Percentiles rank a stretch among this genome's conserved stretches.
These are phyloP conservation scores for Clusia tigrina DNA, from an alignment of 2,888 invertebrate species.

Conservation along the genomic window DNA sequence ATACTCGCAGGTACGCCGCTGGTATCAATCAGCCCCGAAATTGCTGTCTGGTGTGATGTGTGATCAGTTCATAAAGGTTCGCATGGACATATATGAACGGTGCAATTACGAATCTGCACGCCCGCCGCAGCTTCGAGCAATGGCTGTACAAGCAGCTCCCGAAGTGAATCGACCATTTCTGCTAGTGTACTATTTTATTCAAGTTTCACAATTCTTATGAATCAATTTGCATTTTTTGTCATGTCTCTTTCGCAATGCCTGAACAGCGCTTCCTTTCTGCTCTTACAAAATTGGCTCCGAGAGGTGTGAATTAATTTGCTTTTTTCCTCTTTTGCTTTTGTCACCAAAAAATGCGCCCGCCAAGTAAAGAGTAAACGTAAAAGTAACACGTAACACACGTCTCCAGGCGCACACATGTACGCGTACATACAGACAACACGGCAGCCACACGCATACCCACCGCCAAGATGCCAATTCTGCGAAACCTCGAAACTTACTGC, in stretches of 20 bases:
- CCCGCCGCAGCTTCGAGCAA: too few species aligned
- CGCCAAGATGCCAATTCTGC: not conserved
- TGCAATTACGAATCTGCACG: too few species aligned
- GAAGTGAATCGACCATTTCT: not conserved
- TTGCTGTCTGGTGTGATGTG: too few species aligned
- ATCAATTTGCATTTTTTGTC: constrained; percentile 54
- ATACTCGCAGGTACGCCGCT: too few species aligned
- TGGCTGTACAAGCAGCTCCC: constrained; percentile 70
- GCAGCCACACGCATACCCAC: not conserved
- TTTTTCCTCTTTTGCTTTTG: constrained; percentile 27
- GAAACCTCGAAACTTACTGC: not conserved
- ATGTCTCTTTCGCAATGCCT: not conserved
- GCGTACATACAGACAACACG: constrained; percentile 8
- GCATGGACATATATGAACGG: too few species aligned
- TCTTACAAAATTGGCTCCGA: constrained; percentile 54
- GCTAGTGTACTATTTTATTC: constrained; percentile 1
- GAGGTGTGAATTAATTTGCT: constrained; percentile 63
- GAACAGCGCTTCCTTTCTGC: constrained; percentile 35
- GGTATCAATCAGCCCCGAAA: too few species aligned
- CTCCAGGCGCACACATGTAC: too few species aligned
- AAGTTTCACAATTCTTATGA: constrained; percentile 48
- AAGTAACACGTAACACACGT: too few species aligned
- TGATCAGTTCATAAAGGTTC: too few species aligned
- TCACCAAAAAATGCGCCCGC: too few species aligned
- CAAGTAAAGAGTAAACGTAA: too few species aligned